A percentile compares a stretch with the other conserved stretches of the same genome.
Evolutionary conservation across 2,797 vertebrate species (phyloP).

Genomic region (Anabacerthia variegaticeps): DNA sequence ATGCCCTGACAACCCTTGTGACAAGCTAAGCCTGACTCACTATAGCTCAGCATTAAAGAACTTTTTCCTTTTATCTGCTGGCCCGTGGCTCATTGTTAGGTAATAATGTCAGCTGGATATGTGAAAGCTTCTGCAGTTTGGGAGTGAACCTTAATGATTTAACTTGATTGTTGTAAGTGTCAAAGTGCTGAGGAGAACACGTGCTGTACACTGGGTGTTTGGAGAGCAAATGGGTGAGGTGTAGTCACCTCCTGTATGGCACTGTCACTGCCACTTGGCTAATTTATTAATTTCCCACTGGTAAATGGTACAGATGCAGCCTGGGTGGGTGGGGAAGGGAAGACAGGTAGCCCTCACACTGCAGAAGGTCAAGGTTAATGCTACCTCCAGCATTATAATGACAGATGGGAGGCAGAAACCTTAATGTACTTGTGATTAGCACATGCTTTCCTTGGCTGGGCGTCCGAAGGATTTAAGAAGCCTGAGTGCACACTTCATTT

Average conservation of each 20-base stretch:
- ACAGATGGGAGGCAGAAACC: conserved; percentile 59
- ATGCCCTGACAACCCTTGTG: accelerated
- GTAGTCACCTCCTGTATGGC: not conserved
- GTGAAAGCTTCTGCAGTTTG: not conserved
- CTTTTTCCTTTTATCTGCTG: not conserved
- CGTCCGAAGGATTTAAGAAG: conserved; percentile 1
- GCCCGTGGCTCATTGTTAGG: not conserved
- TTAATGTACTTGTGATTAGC: conserved; percentile 46
- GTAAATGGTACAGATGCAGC: not conserved
- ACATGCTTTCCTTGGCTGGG: conserved; percentile 38
- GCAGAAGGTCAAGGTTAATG: conserved; percentile 46
- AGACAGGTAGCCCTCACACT: conserved; percentile 11
- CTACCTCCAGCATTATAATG: conserved; percentile 1
- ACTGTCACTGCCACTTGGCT: not conserved
- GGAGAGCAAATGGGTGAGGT: not conserved
- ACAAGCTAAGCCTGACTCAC: not conserved
- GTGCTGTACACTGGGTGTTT: not conserved
- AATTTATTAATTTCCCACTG: not conserved
- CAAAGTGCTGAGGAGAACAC: not conserved
- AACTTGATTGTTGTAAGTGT: not conserved
- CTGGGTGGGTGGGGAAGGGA: not conserved
- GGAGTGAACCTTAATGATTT: not conserved
- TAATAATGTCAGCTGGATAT: not conserved
- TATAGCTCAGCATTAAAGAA: not conserved
- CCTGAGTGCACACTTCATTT: not conserved